A percentile compares a stretch with the other conserved stretches of the same genome.
Evolutionary conservation across 92 coral and sea anemone species (phyloP).

Genomic region (Montipora capitata): DNA sequence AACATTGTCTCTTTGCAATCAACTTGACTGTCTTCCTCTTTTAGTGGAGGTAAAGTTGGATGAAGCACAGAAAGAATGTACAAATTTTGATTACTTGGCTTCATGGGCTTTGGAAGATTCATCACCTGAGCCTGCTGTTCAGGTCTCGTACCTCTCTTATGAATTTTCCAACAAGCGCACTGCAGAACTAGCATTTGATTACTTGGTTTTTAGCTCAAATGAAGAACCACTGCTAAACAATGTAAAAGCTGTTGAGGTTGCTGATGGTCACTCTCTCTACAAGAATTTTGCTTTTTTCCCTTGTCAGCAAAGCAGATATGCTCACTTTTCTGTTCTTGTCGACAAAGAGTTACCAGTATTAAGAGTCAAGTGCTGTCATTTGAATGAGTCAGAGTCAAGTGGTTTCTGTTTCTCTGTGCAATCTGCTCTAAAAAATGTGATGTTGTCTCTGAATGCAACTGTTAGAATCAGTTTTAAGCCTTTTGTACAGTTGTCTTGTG

Average conservation of each 20-base stretch:
- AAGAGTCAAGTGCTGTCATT: background rate
- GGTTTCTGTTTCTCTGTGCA: background rate
- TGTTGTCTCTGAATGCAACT: background rate
- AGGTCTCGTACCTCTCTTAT: background rate
- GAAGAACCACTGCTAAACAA: background rate
- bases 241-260: background rate
- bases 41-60: conserved; percentile 11
- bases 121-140: background rate
- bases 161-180: background rate
- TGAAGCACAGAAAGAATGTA: background rate
- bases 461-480: background rate
- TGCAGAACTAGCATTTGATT: conserved; percentile 26
- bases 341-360: background rate
- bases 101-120: background rate
- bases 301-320: background rate
- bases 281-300: background rate
- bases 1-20: background rate
- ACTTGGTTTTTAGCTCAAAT: background rate
- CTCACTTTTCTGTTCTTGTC: background rate
- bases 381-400: background rate
- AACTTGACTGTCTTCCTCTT: conserved; percentile 19
- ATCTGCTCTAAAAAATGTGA: background rate
- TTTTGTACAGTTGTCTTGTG: background rate
- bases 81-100: background rate
- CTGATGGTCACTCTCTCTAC: background rate